Evolutionary conservation across 2,113 vertebrate species (phyloP).

Genomic region (Uria aalge): DNA sequence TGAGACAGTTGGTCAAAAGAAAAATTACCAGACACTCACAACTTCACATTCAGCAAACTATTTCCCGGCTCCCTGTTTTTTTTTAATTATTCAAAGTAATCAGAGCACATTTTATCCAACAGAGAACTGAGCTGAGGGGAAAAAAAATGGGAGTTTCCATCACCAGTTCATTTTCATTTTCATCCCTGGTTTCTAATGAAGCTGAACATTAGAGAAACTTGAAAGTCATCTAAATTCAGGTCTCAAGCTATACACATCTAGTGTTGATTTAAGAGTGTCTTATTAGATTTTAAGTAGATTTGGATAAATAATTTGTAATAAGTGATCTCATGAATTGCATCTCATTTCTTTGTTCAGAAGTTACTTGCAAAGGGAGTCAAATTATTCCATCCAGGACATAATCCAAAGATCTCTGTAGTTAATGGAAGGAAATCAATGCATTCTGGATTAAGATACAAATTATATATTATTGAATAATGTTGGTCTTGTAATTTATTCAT

Average conservation of each 20-base stretch:
- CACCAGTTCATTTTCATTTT: neutral
- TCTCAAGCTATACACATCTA: neutral
- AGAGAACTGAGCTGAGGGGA: neutral
- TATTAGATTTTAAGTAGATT: neutral
- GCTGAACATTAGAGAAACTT: neutral
- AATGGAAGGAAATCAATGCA: neutral
- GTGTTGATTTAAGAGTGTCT: neutral
- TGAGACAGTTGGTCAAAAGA: too few species aligned
- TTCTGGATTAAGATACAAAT: neutral
- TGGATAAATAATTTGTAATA: neutral
- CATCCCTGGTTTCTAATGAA: neutral
- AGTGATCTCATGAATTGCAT: neutral
- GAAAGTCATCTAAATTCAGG: neutral
- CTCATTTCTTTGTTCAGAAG: neutral
- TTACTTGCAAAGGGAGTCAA: neutral
- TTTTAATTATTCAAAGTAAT: neutral
- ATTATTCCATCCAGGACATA: neutral
- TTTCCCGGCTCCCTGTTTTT: neutral
- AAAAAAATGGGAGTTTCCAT: neutral
- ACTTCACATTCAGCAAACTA: neutral
- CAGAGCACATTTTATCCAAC: neutral
- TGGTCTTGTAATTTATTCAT: neutral
- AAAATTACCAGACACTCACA: too few species aligned
- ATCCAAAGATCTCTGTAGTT: neutral
- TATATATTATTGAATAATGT: neutral